Conservation (phyloP, 2,888 invertebrate genomes). For the Acleris cristana region DNA sequence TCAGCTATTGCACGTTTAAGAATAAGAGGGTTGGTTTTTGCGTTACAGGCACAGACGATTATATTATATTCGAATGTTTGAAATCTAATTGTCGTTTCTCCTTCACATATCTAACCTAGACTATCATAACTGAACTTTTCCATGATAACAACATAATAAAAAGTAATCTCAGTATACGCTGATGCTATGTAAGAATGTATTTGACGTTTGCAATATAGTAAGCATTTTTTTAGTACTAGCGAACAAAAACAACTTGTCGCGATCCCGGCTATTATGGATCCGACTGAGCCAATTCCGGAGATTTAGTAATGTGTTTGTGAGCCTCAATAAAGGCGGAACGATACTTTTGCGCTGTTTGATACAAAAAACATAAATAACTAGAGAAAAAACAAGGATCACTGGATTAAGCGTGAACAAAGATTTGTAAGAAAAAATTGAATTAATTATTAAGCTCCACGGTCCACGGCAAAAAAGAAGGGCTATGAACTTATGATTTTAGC, state of each 20-base stretch:
- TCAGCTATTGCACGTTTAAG: no score
- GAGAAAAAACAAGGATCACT: slow-evolving; percentile 51
- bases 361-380: slow-evolving; percentile 59
- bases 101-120: neutral
- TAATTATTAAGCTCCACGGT: neutral
- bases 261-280: slow-evolving; percentile 43
- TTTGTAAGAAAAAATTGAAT: neutral
- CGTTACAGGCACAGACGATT: no score
- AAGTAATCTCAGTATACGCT: slow-evolving; percentile 9
- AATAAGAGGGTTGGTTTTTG: no score
- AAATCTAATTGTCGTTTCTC: neutral
- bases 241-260: slow-evolving; percentile 53
- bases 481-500: no score
- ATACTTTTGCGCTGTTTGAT: slow-evolving; percentile 49
- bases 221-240: slow-evolving; percentile 27
- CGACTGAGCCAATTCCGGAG: slow-evolving; percentile 54
- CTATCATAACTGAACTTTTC: neutral
- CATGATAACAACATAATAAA: slow-evolving; percentile 1
- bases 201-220: slow-evolving; percentile 20
- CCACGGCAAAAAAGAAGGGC: no score
- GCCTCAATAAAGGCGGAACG: slow-evolving; percentile 44
- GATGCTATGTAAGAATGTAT: slow-evolving; percentile 31
- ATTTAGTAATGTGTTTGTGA: slow-evolving; percentile 69
- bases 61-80: no score
- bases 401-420: slow-evolving; percentile 32